Conservation (phyloP, 2,797 vertebrate species). For the Acomys russatus region DNA sequence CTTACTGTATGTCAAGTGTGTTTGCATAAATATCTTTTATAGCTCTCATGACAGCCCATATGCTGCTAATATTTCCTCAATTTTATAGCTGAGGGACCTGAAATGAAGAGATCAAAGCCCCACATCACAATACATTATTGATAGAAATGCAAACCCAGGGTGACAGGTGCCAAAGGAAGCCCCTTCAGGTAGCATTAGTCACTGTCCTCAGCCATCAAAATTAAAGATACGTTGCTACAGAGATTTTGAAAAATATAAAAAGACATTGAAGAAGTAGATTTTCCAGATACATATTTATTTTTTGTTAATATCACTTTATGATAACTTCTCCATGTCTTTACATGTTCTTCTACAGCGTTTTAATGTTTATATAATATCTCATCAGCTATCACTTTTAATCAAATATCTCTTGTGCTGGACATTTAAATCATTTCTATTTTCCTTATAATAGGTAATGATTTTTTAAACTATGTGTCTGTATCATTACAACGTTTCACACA, state of each 20-base stretch:
- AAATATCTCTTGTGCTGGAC: neutral
- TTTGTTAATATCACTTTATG: neutral
- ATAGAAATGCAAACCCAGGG: conserved; percentile 66
- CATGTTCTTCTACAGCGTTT: neutral
- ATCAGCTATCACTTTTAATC: conserved; percentile 26
- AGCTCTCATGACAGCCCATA: conserved; percentile 74
- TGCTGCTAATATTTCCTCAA: conserved; percentile 54
- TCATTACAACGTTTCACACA: neutral
- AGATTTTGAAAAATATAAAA: conserved; percentile 47
- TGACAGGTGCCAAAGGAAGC: conserved; percentile 71
- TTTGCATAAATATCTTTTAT: conserved; percentile 71
- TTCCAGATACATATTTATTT: conserved; percentile 26
- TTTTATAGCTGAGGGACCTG: conserved; percentile 72
- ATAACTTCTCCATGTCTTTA: neutral
- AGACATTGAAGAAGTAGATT: neutral
- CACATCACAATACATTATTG: conserved; percentile 50
- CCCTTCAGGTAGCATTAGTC: conserved; percentile 48
- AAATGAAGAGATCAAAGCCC: conserved; percentile 60
- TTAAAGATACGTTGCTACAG: conserved; percentile 31
- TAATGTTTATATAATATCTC: neutral
- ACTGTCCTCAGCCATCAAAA: conserved; percentile 68
- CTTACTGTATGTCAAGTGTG: conserved; percentile 40
- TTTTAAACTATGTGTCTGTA: neutral
- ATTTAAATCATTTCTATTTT: conserved; percentile 5
- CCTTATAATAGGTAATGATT: neutral